phyloP scores from a whole-genome alignment of 1,140 invertebrate genomes.

The Hyphantria cunea region DNA sequence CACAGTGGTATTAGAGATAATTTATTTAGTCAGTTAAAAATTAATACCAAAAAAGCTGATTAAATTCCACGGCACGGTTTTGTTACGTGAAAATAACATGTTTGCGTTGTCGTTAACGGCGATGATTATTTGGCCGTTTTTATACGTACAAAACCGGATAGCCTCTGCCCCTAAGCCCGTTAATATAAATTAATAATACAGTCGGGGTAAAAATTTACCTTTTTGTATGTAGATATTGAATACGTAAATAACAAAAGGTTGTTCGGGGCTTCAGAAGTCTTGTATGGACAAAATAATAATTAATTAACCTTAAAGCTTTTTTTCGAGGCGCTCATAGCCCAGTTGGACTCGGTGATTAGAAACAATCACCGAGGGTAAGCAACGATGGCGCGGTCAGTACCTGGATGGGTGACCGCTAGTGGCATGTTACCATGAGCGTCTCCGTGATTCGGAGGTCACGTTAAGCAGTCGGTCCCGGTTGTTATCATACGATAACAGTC shows the following conservation, averaged over 20 bases:
- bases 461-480: too few species aligned
- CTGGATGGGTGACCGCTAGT: too few species aligned
- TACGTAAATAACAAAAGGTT: slow-evolving; percentile 12
- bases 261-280: not conserved
- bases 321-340: too few species aligned
- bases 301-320: too few species aligned
- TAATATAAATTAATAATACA: slow-evolving; percentile 45
- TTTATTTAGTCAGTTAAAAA: slow-evolving; percentile 8
- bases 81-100: slow-evolving; percentile 1
- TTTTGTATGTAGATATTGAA: slow-evolving; percentile 34
- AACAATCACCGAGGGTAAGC: too few species aligned
- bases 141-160: slow-evolving; percentile 37
- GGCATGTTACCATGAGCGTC: too few species aligned
- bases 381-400: too few species aligned
- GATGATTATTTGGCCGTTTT: slow-evolving; percentile 39
- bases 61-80: too few species aligned
- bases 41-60: not conserved
- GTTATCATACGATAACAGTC: too few species aligned
- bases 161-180: slow-evolving; percentile 32
- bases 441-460: too few species aligned
- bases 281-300: not conserved
- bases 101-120: slow-evolving; percentile 6
- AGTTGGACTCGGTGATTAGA: too few species aligned
- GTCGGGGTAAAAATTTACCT: slow-evolving; percentile 28
- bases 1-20: slow-evolving; percentile 1